Conservation (phyloP, 1,140 invertebrate species). For the Lithobius niger region DNA sequence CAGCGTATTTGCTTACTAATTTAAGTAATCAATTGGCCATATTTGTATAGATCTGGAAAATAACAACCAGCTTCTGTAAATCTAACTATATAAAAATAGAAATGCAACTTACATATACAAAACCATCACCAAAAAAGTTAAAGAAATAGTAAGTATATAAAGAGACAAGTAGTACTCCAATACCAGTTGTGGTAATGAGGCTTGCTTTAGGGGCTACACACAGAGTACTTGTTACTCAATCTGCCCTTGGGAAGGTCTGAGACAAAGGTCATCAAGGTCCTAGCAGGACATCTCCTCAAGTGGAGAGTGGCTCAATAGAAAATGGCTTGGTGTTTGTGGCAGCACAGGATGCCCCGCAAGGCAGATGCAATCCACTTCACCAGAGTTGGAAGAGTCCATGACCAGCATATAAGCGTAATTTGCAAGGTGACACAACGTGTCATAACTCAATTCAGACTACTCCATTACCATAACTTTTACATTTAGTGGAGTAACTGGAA, state of each 20-base stretch:
- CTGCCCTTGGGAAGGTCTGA: slow-evolving; percentile 25
- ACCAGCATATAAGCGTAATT: slow-evolving; percentile 21
- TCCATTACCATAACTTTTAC: slow-evolving; percentile 16
- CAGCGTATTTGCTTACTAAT: no score
- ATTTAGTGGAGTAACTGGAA: no score
- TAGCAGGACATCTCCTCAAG: slow-evolving; percentile 19
- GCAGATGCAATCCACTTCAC: slow-evolving; percentile 14
- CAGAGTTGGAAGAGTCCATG: slow-evolving; percentile 19
- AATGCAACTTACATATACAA: no score
- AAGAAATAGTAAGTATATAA: no score
- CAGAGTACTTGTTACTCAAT: slow-evolving; percentile 11
- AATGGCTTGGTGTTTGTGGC: slow-evolving; percentile 11
- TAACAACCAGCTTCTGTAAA: no score
- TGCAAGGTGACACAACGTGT: slow-evolving; percentile 17
- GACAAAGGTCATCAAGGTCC: slow-evolving; percentile 20
- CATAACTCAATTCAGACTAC: slow-evolving; percentile 29
- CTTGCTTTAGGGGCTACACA: slow-evolving; percentile 24
- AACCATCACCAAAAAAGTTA: no score
- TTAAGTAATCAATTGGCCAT: no score
- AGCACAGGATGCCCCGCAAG: slow-evolving; percentile 15
- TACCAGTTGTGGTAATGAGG: slow-evolving; percentile 18
- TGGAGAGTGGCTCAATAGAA: slow-evolving; percentile 21
- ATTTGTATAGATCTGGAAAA: no score
- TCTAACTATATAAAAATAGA: no score
- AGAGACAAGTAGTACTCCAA: no score